Evolutionary conservation across 2,888 invertebrate genomes (phyloP), one percentile per base, ranked within the genome.

Genomic region (Cetonia aurata): DNA sequence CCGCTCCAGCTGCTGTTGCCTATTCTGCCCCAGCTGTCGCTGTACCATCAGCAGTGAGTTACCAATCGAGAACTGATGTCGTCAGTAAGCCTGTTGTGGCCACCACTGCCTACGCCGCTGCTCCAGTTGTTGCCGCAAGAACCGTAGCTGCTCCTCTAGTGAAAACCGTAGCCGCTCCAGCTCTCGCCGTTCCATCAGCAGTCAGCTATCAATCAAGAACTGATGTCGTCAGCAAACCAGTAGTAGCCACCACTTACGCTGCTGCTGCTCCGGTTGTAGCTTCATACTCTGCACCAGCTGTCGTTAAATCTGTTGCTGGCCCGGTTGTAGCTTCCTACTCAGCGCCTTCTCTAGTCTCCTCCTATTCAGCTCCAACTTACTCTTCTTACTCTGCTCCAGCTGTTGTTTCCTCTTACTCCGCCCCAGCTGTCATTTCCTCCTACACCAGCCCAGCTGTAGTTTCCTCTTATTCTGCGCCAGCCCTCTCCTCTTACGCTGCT

Each of bases 161-260:
- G 6, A 12, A 71, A 37, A 69, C 73, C 42, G 68, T 68, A 13
- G 12, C 73, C 25, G 72, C 73, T 19, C 74, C 78, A 84, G 60
- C 85, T 85, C 76, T 83, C 84, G 33, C 84, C 84, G 56, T 83
- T 85, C 84, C 84, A 78, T 82, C 78, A 66, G 84, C 80, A 77
- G 84, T 31, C 79, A 85, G 75, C 62, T 71, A 75, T 67, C 72
- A 72, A 55, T 72, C 74, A 59, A 75, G 76, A 67, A 74, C 75
- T 37, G 77, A 77, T 50, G 72, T 76, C 50, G 75, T 76, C 57
- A 75, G 73, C 62, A 73, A 74, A 55, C 74, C 77, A 8, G 56
- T 75, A 44, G 72, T 74, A 33, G 50, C 72, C 33, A 68, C 70
- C 70, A 52, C 71, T 46, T 53, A 74, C 71, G 76, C 78, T 3